These are phyloP conservation scores for Podilymbus podiceps DNA, from an alignment of 2,113 vertebrate genomes.

Conservation along the genomic window DNA sequence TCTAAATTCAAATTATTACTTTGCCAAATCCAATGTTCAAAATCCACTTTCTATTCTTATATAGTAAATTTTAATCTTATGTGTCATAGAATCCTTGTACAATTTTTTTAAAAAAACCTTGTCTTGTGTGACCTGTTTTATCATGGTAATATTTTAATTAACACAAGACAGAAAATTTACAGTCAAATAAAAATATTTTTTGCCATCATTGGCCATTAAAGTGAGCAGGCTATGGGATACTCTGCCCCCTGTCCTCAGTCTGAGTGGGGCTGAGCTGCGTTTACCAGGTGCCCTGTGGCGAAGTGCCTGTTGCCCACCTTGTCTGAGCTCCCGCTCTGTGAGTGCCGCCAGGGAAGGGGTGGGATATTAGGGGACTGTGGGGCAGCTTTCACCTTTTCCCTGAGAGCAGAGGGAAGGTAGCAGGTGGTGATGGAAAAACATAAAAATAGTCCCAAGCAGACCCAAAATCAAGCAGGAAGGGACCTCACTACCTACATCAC, in stretches of 20 bases:
- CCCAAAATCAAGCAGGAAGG: background rate
- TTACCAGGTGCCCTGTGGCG: background rate
- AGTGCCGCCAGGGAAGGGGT: background rate
- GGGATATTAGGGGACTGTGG: background rate
- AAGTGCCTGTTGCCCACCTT: background rate
- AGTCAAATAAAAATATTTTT: background rate
- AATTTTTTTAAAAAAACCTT: background rate
- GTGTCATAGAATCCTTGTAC: background rate
- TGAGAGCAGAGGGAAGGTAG: background rate
- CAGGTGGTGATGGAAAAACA: background rate
- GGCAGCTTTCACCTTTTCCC: background rate
- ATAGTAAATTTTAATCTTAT: background rate
- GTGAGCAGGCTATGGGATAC: background rate
- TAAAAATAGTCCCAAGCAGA: background rate
- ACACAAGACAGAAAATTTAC: background rate
- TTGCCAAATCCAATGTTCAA: background rate
- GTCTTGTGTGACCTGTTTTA: background rate
- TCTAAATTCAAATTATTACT: background rate
- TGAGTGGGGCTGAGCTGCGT: too few species aligned
- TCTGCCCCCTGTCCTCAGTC: too few species aligned
- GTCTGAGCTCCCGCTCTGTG: background rate
- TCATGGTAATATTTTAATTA: background rate
- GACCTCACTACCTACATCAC: background rate
- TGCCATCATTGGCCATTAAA: background rate
- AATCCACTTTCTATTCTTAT: background rate